Evolutionary conservation across 2,888 invertebrate species (phyloP), one percentile per base, ranked within the genome.

Genomic region (Erannis defoliaria): DNA sequence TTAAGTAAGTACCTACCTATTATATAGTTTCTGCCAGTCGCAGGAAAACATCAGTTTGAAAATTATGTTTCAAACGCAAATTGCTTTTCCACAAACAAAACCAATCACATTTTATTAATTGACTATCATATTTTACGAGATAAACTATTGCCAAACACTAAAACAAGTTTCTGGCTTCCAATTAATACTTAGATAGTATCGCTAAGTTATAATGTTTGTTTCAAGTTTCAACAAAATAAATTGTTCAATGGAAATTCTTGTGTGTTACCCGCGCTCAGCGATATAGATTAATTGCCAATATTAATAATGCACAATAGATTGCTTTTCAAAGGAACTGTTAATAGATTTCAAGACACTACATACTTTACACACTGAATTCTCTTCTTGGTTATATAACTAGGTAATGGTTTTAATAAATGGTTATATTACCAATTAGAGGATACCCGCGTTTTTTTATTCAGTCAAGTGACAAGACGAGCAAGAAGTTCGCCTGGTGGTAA

Each of bases 141-240:
- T 48, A 57, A 62, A 65, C 61, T 63, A 56, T 35, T 6, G 38
- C 21, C 31, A 66, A 68, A 70, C 63, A 53, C 51, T 66, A 51
- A 64, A 58, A 35, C 48, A 65, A 71, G 67, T 67, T 69, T 64
- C 62, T 64, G 66, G 65, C 65, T 68, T 66, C 65, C 65, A 72
- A 70, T 71, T 71, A 73, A 70, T 70, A 71, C 62, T 67, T 72
- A 66, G 70, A 66, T 68, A 64, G 54, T 66, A 66, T 67, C 62
- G 62, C 49, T 51, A 61, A 64, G 64, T 64, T 63, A 58, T 57
- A 64, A 67, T 62, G 66, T 67, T 67, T 66, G 65, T 64, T 65
- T 37, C 48, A 65, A 68, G 70, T 67, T 68, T 62, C 38, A 5
- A 58, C 65, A 64, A 72, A 72, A 67, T 66, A 63, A 68, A 68